Evolutionary conservation across 2,888 invertebrate genomes (phyloP), one percentile per base, ranked within the genome.

Genomic region (Drosophila suboccidentalis): DNA sequence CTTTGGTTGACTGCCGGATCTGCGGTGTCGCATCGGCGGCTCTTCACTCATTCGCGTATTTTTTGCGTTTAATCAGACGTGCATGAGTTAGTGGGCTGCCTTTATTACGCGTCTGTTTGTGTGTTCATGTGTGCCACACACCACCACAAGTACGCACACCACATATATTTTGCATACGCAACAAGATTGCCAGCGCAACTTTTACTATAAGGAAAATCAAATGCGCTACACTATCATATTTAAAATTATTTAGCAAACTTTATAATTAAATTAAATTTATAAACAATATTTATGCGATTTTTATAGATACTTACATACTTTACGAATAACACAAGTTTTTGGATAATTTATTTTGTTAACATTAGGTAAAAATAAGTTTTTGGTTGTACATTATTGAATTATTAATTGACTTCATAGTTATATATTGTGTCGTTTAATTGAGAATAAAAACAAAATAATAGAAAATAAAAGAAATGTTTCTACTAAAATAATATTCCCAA

Each of bases 31-130:
- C 61, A 58, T 26, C 50, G 57, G 11, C 59, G 38, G 41, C 57
- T 55, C 65, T 55, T 61, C 58, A 47, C 49, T 32, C 62, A 67
- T 44, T 63, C 58, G 72, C 72, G 68, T 75, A 69, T 65, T 73
- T 85, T 71, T 72, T 78, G 79, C 72, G 81, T 79, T 79, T 82
- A 87, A 87, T 82, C 85, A 85, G 81, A 81, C 79, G 76, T 80
- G 61, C 73, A 78, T 79, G 74, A 82, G 77, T 71, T 83, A 81
- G 73, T 76, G 73, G 38, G 65, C 34, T 66, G 80, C 58, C 44
- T 77, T 80, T 74, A 80, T 66, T 78, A 58, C 70, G 50, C 49
- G 26, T 71, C 43, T 70, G 49, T 67, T 61, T 62, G 61, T 60
- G 61, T 71, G 62, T 65, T 63, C 69, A 51, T 75, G 57, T 72